Evolutionary conservation across 1,140 invertebrate genomes (phyloP).

Genomic region (Aphis craccivora): DNA sequence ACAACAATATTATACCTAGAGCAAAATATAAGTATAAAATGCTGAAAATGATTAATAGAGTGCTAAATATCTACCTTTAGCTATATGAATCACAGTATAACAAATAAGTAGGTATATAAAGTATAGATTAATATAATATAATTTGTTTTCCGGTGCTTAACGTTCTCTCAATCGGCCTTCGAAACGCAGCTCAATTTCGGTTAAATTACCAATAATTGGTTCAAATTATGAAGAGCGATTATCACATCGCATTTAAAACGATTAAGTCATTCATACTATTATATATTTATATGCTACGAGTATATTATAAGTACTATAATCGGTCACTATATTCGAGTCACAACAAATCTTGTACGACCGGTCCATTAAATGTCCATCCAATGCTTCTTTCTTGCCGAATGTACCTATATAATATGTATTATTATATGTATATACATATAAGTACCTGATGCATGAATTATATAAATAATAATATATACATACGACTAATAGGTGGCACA

Average conservation of each 20-base stretch:
- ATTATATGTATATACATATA: neutral
- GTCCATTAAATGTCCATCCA: neutral
- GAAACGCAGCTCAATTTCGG: neutral
- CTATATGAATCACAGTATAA: neutral
- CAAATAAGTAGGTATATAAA: neutral
- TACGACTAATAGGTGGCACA: neutral
- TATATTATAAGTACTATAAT: neutral
- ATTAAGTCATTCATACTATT: neutral
- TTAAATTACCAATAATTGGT: neutral
- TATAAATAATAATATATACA: neutral
- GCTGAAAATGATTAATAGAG: neutral
- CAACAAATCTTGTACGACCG: neutral
- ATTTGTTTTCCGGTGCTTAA: neutral
- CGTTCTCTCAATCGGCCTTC: neutral
- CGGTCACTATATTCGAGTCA: neutral
- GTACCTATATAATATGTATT: neutral
- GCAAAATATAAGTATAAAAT: neutral
- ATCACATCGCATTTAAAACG: neutral
- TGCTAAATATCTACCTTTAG: neutral
- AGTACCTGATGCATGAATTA: neutral
- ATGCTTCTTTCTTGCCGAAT: neutral
- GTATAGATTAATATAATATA: neutral
- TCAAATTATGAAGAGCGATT: conserved; percentile 4
- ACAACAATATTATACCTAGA: neutral
- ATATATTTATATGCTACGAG: neutral